Percentiles rank a stretch among this genome's conserved stretches.
Evolutionary conservation across 2,113 vertebrate genomes (phyloP).

Genomic region (Mixornis gularis): DNA sequence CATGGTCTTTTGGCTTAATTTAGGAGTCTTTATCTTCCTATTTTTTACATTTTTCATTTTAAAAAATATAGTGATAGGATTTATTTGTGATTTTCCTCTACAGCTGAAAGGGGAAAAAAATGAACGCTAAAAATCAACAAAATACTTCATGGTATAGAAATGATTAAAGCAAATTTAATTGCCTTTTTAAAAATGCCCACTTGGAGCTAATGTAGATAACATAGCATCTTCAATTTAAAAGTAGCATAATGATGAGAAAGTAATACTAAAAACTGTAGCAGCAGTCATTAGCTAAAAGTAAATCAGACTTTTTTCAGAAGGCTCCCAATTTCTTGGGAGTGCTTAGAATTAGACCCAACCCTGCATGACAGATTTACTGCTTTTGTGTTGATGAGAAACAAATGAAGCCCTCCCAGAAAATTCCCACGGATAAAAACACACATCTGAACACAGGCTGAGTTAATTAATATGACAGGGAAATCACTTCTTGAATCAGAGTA

Average conservation of each 20-base stretch:
- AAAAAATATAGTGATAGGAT: neutral
- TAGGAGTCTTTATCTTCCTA: neutral
- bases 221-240: neutral
- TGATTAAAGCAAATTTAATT: neutral
- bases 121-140: neutral
- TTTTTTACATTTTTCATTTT: neutral
- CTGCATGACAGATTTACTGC: neutral
- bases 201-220: neutral
- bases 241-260: neutral
- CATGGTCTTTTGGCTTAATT: neutral
- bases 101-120: neutral
- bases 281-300: neutral
- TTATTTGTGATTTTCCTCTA: neutral
- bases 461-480: neutral
- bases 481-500: neutral
- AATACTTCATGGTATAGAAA: neutral
- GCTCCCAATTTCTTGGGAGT: neutral
- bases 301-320: neutral
- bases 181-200: neutral
- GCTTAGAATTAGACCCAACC: neutral
- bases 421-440: neutral
- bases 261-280: neutral
- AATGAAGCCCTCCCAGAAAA: neutral
- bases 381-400: neutral
- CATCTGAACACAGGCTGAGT: neutral